phyloP scores from a whole-genome alignment of 2,797 vertebrate genomes.

The Ceyx erithaca region DNA sequence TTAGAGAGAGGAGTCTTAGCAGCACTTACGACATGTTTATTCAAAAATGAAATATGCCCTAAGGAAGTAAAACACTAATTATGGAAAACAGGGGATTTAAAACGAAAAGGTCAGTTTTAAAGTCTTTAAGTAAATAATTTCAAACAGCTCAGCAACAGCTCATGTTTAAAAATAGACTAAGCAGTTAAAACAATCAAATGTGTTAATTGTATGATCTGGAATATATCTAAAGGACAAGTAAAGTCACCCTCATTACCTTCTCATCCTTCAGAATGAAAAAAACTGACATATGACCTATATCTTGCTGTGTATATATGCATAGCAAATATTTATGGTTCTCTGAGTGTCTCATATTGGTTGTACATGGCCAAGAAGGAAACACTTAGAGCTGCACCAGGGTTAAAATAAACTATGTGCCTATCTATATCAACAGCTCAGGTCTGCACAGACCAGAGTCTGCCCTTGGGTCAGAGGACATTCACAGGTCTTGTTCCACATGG shows the following conservation, averaged over 20 bases:
- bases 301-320: not conserved
- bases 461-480: not conserved
- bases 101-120: constrained; percentile 45
- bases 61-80: constrained; percentile 22
- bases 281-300: not conserved
- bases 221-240: not conserved
- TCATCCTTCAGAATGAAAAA: not conserved
- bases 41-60: constrained; percentile 47
- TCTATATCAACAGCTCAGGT: not conserved
- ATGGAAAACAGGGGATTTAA: constrained; percentile 11
- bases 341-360: not conserved
- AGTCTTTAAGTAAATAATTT: constrained; percentile 28
- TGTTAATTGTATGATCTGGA: constrained; percentile 1
- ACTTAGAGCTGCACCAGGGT: not conserved
- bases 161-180: constrained; percentile 11
- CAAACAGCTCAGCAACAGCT: constrained; percentile 30
- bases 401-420: not conserved
- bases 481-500: fast-evolving
- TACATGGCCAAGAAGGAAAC: not conserved
- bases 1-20: constrained; percentile 35
- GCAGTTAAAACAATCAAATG: constrained; percentile 18
- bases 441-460: not conserved
- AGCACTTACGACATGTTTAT: constrained; percentile 49
- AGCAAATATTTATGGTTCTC: not conserved
- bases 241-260: not conserved